These are phyloP conservation scores for Vultur gryphus DNA, from an alignment of 2,797 vertebrate species.

Conservation along the genomic window DNA sequence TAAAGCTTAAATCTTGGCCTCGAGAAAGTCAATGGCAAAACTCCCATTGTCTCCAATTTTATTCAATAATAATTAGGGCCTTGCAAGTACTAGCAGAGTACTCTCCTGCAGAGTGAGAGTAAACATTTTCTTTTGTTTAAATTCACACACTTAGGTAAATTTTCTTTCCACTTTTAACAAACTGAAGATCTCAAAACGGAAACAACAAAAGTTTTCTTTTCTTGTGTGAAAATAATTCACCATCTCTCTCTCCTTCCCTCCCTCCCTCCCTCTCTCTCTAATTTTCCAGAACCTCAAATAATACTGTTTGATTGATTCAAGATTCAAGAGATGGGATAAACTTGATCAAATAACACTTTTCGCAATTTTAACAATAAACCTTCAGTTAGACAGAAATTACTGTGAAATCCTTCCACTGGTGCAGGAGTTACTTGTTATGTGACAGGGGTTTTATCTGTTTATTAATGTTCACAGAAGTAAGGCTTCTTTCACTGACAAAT, in stretches of 20 bases:
- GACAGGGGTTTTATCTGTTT: neutral
- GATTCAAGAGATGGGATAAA: neutral
- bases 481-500: neutral
- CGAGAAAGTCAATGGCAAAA: neutral
- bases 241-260: rapidly evolving
- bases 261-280: neutral
- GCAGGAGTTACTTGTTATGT: neutral
- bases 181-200: neutral
- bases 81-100: neutral
- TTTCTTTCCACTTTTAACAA: neutral
- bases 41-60: neutral
- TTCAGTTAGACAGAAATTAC: neutral
- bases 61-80: neutral
- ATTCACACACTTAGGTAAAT: neutral
- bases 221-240: neutral
- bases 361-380: neutral
- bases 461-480: neutral
- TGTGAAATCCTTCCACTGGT: neutral
- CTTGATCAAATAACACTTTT: neutral
- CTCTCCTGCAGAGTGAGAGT: neutral
- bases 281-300: neutral
- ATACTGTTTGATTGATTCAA: neutral
- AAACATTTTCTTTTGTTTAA: neutral
- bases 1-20: neutral
- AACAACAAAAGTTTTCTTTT: neutral